These are phyloP conservation scores for Bombus picipes DNA, from an alignment of 1,140 invertebrate species.

Conservation along the genomic window DNA sequence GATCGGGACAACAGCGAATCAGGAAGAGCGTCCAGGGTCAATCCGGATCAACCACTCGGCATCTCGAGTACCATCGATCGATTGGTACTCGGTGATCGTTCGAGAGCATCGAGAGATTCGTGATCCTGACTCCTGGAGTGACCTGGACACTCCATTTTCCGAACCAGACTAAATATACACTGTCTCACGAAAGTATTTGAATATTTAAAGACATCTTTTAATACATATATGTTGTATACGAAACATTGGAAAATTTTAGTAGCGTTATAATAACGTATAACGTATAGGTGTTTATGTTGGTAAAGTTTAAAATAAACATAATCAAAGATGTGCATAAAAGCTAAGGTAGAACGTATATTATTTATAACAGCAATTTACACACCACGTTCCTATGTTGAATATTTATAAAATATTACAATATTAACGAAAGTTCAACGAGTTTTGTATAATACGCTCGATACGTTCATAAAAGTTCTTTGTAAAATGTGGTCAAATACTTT, in stretches of 20 bases:
- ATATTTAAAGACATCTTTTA: neutral
- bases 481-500: neutral
- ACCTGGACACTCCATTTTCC: neutral
- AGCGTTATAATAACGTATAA: neutral
- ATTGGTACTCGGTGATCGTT: neutral
- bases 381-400: too few species aligned
- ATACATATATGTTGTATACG: neutral
- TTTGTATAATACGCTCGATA: too few species aligned
- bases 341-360: too few species aligned
- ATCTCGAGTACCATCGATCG: slow-evolving; percentile 4
- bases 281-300: neutral
- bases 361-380: too few species aligned
- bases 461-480: neutral
- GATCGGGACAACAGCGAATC: neutral
- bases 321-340: too few species aligned
- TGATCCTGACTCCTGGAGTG: neutral
- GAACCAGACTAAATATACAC: neutral
- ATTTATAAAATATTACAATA: too few species aligned
- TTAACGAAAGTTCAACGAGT: too few species aligned
- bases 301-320: neutral
- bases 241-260: neutral
- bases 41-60: neutral
- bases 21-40: neutral
- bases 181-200: neutral
- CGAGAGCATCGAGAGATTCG: neutral